Conservation (phyloP, 1,140 invertebrate genomes). For the Pseudomyrmex concolor region DNA sequence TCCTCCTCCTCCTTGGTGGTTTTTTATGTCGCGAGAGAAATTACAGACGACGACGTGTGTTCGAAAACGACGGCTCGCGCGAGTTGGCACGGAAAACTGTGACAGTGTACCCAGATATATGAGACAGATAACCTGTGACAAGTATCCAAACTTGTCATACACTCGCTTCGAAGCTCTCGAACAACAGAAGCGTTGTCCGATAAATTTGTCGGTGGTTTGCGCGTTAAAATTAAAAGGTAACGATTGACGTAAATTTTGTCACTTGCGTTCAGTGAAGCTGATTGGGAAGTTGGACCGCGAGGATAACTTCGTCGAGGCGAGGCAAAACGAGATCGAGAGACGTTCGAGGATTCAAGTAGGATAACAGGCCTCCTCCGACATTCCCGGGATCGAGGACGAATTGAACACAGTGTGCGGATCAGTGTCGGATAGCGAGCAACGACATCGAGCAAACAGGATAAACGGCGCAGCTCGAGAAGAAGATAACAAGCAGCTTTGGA, state of each 20-base stretch:
- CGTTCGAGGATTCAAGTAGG: not conserved
- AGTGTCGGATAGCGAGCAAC: not conserved
- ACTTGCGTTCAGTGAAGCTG: no score
- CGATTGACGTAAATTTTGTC: no score
- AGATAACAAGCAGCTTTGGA: not conserved
- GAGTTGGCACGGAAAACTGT: not conserved
- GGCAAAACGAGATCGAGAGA: conserved; percentile 19
- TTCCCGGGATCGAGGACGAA: not conserved
- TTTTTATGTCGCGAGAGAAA: not conserved
- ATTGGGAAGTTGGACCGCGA: not conserved
- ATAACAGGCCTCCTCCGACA: not conserved
- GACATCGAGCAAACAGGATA: not conserved
- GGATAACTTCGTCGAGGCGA: not conserved
- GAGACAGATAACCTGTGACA: not conserved
- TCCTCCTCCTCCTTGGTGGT: conserved; percentile 14
- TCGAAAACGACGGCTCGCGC: not conserved
- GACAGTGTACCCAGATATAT: not conserved
- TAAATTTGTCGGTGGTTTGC: no score
- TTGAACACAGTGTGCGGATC: conserved; percentile 11
- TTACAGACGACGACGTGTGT: not conserved
- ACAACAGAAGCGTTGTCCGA: no score
- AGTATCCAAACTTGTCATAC: no score
- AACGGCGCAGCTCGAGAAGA: conserved; percentile 6
- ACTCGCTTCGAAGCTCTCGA: no score
- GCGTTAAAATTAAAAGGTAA: no score